Evolutionary conservation across 2,888 invertebrate species (phyloP), one percentile per base, ranked within the genome.

Genomic region (Euspilapteryx auroguttella): DNA sequence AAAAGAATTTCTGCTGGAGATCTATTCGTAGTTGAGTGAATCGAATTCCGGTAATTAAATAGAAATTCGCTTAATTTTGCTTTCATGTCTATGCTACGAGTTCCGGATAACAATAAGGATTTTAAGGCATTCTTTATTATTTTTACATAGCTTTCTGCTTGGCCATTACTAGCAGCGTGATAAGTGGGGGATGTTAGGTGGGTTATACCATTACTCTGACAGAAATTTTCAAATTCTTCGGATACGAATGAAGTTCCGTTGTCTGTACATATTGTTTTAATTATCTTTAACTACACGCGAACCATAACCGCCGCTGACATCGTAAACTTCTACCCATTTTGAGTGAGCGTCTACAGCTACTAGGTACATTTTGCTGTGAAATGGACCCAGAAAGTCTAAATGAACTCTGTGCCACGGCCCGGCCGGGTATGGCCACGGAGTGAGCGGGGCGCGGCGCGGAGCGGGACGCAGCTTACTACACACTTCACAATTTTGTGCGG

Each of bases 261-360:
- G 17, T 32, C 29, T n/a, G n/a, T n/a, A n/a, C n/a, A n/a, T n/a
- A n/a, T n/a, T n/a, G n/a, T n/a, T n/a, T n/a, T n/a, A n/a, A n/a
- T n/a, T n/a, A n/a, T n/a, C n/a, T n/a, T n/a, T n/a, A n/a, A n/a
- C n/a, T n/a, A n/a, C n/a, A n/a, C n/a, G n/a, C n/a, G n/a, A n/a
- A n/a, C n/a, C n/a, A n/a, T n/a, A n/a, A n/a, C n/a, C n/a, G n/a
- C n/a, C n/a, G n/a, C n/a, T n/a, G n/a, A n/a, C n/a, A n/a, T n/a
- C n/a, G n/a, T n/a, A n/a, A 23, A 25, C 23, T 25, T 35, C 31
- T 7, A 33, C 24, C 35, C 32, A 34, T 23, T 34, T 34, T 3
- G 34, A 24, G 14, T 32, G 29, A 4, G 34, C 34, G 21, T 34
- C 34, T 5, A 35, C 28, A 1, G 25, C 21, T 2, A 33, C 25